Base-by-base conservation (phyloP, 2,797 vertebrate species). In the Acanthurus lineatus region DNA sequence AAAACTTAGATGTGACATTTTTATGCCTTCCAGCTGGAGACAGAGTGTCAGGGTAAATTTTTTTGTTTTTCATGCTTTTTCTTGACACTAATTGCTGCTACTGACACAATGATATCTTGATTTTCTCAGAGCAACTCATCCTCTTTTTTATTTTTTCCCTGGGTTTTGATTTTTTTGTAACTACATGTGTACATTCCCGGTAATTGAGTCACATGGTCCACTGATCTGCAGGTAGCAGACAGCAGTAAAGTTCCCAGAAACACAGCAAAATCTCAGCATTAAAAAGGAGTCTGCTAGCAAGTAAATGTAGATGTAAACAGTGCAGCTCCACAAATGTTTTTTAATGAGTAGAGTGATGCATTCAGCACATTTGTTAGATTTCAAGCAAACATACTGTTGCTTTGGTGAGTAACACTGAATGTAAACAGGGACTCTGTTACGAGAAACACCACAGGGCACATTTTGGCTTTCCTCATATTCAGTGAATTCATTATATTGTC, bases 21-120 rank as follows among this genome's bases (percentile, higher is more conserved):
- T 67, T 73, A 42, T 61, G 56, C 48, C 56, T 80, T 56, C 14
- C 69, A 53, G 59, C 7, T 53, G 51, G 17, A 44, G 56, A 66
- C 42, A 42, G 1, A 19, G 49, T 65, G 35, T 38, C 28, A 20
- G 20, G 10, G 48, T 73, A 54, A 52, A 51, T 59, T 65, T 78
- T 47, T n/a, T 57, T 54, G 45, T 7, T 22, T 9, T 22, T 15
- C 9, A 20, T 25, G 52, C 17, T 60, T 54, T 62, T 58, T 9
- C 25, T 51, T 19, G 10, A 45, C 20, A 28, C 69, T 44, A 6
- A 49, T 10, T 19, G 15, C 16, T 57, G 10, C 47, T 19, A 5
- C n/a, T 61, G 9, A 5, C 10, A 53, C 9, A 53, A 11, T 60
- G 12, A 20, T 66, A 25, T 62, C 5, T 54, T 20, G 9, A 17